A percentile compares a stretch with the other conserved stretches of the same genome.
phyloP scores from a whole-genome alignment of 2,888 invertebrate species.

The Chironomus tentans region DNA sequence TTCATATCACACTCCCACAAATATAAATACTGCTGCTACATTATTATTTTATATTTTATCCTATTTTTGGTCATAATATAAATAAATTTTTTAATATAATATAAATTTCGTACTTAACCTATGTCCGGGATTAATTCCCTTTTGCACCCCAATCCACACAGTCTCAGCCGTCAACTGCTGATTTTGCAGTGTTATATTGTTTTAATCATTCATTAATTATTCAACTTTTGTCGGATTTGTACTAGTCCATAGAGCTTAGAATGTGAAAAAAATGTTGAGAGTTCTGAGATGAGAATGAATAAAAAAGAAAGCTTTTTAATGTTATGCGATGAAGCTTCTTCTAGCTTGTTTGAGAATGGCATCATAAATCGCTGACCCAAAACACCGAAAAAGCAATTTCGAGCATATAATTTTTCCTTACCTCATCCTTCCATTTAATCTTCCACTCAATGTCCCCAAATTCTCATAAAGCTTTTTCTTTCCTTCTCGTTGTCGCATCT shows the following conservation, averaged over 20 bases:
- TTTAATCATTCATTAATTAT: conserved; percentile 18
- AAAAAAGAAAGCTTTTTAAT: background rate
- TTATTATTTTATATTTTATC: too few relatives aligned
- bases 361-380: background rate
- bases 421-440: background rate
- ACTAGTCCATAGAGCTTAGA: background rate
- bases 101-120: too few relatives aligned
- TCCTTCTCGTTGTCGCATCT: background rate
- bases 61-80: too few relatives aligned
- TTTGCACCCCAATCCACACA: too few relatives aligned
- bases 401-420: background rate
- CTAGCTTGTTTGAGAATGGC: background rate
- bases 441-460: background rate
- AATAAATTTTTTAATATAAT: too few relatives aligned
- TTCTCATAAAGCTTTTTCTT: background rate
- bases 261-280: background rate
- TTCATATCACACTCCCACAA: background rate
- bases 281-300: background rate
- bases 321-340: too few relatives aligned
- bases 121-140: too few relatives aligned
- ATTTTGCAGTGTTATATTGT: background rate
- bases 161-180: too few relatives aligned
- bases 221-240: conserved; percentile 12
- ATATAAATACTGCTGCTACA: background rate
- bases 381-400: background rate